These are phyloP conservation scores for Pseudomugil gertrudae DNA, from an alignment of 2,797 vertebrate species.

Conservation along the genomic window DNA sequence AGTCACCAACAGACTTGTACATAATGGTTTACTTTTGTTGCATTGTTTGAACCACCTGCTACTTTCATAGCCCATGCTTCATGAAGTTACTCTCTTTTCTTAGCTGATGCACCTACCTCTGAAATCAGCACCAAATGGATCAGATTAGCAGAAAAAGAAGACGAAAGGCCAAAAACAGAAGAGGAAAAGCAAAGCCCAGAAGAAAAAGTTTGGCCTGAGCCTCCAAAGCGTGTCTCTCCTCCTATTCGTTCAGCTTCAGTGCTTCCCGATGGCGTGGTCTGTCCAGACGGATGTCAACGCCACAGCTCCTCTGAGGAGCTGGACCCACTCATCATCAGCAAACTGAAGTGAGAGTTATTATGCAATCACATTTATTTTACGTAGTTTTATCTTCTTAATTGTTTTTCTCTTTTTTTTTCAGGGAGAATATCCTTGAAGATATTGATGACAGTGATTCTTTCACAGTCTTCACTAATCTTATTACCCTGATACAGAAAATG, in stretches of 20 bases:
- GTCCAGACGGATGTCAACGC: conserved; percentile 60
- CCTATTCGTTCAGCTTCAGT: conserved; percentile 53
- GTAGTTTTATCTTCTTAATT: too few species aligned
- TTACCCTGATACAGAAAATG: conserved; percentile 71
- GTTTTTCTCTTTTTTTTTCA: conserved; percentile 17
- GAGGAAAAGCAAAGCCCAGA: conserved; percentile 9
- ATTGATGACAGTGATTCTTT: conserved; percentile 43
- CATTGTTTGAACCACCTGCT: not conserved
- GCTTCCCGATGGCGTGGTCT: conserved; percentile 51
- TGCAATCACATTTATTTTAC: not conserved
- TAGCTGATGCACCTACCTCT: conserved; percentile 52
- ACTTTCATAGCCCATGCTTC: not conserved
- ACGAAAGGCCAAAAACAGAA: conserved; percentile 4
- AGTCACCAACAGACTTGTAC: not conserved
- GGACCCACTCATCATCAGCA: conserved; percentile 22
- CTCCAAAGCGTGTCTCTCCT: conserved; percentile 53
- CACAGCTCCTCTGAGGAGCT: conserved; percentile 36
- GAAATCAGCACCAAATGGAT: conserved; percentile 67
- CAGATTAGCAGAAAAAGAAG: conserved; percentile 40
- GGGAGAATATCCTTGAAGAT: conserved; percentile 53
- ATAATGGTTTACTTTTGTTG: not conserved
- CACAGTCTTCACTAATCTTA: conserved; percentile 54
- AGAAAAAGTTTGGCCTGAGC: conserved; percentile 72
- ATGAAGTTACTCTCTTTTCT: conserved; percentile 1
- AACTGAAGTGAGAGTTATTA: conserved; percentile 2